Base-by-base conservation (phyloP, 2,797 vertebrate species). In the Corythornis leucogaster region DNA sequence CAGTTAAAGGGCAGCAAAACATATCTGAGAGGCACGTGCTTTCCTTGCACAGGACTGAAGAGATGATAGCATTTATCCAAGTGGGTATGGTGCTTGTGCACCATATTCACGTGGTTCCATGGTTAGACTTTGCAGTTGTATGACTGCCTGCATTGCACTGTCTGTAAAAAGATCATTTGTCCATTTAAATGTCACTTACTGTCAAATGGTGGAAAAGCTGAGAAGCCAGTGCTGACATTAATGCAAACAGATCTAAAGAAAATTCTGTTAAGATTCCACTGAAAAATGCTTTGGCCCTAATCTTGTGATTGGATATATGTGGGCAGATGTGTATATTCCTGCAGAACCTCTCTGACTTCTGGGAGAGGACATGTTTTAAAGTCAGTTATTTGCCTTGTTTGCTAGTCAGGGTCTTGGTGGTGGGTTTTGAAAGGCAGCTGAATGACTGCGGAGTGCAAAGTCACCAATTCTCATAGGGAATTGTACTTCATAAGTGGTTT, bases 181-280 rank as follows among this genome's bases (percentile, higher is more conserved):
- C 46, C 73, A 68, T 85, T 90, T 90, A 80, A 93, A 92, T 62
- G 51, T 51, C 86, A 78, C 53, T 84, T 61, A 11, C 57, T 70
- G 24, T 80, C 79, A 83, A 70, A 73, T 15, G 2, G 6, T 8
- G 14, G 68, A 70, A 80, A 77, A 79, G 31, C 38, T 80, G 54
- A 62, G 57, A 87, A 91, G 61, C 22, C 50, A 28, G 59, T 30
- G 78, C n/a, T 88, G 90, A 92, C 63, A 22, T 87, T 80, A 67
- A 85, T 38, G 35, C 58, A 88, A 80, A 79, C 28, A 58, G 33
- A 75, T 28, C 20, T 50, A 57, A 81, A 92, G 38, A 86, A 70
- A 45, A n/a, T 61, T 33, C 46, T 91, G 54, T 35, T 88, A 69
- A 48, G 48, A 55, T 78, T 93, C 46, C 43, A 38, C 78, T 26